These are phyloP conservation scores for Brienomyrus longianalis DNA, from an alignment of 2,113 vertebrate species.

Conservation along the genomic window DNA sequence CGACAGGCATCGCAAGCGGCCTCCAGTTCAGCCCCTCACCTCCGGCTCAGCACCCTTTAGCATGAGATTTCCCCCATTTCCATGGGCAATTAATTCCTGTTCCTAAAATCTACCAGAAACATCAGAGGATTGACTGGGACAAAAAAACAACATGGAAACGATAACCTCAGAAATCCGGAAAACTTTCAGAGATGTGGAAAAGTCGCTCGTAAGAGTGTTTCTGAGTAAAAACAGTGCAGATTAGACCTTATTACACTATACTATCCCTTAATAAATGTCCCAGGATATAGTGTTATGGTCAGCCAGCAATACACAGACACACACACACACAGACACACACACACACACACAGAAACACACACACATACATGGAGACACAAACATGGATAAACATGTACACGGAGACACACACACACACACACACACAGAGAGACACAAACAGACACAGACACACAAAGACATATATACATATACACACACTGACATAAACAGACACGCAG, in stretches of 20 bases:
- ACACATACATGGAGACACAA: too few species aligned
- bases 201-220: conserved; percentile 4
- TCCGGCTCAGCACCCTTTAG: background rate
- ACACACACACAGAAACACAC: background rate
- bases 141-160: background rate
- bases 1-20: background rate
- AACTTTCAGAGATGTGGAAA: background rate
- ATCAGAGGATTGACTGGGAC: background rate
- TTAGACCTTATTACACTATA: background rate
- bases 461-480: too few species aligned
- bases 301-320: background rate
- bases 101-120: background rate
- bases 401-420: too few species aligned
- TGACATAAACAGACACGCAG: too few species aligned
- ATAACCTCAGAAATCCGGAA: conserved; percentile 5
- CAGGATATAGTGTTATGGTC: background rate
- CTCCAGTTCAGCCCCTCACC: background rate
- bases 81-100: conserved; percentile 16
- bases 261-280: conserved; percentile 2
- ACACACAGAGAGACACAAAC: too few species aligned
- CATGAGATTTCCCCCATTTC: background rate
- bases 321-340: too few species aligned
- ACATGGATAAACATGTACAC: too few species aligned
- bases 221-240: conserved; percentile 1
- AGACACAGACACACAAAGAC: background rate